Evolutionary conservation across 2,113 vertebrate genomes (phyloP), one percentile per base, ranked within the genome.

Genomic region (Phyllostomus hastatus): DNA sequence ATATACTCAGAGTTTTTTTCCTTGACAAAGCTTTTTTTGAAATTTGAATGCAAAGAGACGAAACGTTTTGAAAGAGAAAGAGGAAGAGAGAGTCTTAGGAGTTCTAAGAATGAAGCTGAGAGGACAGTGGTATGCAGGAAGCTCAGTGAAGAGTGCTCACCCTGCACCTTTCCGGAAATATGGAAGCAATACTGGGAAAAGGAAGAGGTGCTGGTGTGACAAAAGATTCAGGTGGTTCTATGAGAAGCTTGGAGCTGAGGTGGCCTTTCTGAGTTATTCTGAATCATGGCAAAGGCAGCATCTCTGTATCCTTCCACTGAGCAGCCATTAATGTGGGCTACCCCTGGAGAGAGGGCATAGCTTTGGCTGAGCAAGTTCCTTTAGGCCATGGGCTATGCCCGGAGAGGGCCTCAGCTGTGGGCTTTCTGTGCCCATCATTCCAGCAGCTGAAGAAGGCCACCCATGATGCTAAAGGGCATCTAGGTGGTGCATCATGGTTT

Each of bases 381-480:
- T 70, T 7, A 24, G n/a, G 7, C 6, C 2, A 2, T 57, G 41
- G 17, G 9, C 6, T 43, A 41, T 33, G 17, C 11, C 7, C 90
- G 70, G 61, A 24, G n/a, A 57, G 16, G 52, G 48, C 52, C 48
- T 43, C 14, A 2, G 8, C 35, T 48, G 35, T 2, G 17, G 35
- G 75, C 17, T 46, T 33, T 31, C 57, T 16, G 35, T n/a, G 24
- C 38, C 24, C 22, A 22, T 2, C 15, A 28, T 31, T 46, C 35
- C 64, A 57, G 35, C 24, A 35, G 46, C 2, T 16, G 38, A 26
- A 41, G 50, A 43, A 64, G 48, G 38, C 19, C 4, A 0, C 17
- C 7, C 2, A 0, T 14, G 41, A 33, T 14, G 43, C 4, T 17
- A 7, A 50, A 54, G 16, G 41, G 41, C 22, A 16, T 50, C 5